Evolutionary conservation across 2,888 invertebrate genomes (phyloP).

Genomic region (Protodeltote pygarga): DNA sequence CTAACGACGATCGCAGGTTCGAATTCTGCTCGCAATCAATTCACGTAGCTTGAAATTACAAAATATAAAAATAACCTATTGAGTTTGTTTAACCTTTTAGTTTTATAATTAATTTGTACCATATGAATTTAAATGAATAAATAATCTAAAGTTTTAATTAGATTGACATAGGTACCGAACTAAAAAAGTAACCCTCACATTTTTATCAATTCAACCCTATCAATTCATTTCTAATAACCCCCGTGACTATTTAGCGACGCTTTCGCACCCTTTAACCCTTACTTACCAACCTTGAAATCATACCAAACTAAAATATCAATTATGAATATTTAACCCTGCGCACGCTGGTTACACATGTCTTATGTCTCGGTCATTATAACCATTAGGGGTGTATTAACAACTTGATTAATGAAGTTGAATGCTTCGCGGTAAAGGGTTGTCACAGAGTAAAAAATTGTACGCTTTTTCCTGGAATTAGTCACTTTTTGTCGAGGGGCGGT

Average conservation of each 20-base stretch:
- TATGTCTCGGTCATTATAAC: slow-evolving; percentile 44
- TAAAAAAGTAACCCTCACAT: background rate
- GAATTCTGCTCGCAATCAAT: no score
- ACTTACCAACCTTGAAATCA: slow-evolving; percentile 38
- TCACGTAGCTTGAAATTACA: no score
- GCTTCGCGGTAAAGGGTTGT: slow-evolving; percentile 40
- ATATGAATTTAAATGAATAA: no score
- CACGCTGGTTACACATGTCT: slow-evolving; percentile 26
- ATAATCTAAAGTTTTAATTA: no score
- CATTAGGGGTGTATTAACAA: slow-evolving; percentile 47
- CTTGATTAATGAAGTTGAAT: slow-evolving; percentile 49
- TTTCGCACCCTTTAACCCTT: slow-evolving; percentile 22
- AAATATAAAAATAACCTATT: no score
- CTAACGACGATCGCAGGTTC: no score
- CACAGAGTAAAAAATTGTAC: slow-evolving; percentile 38
- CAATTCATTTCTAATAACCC: slow-evolving; percentile 10
- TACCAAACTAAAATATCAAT: slow-evolving; percentile 46
- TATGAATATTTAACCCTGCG: slow-evolving; percentile 41
- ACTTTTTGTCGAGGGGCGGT: slow-evolving; percentile 26
- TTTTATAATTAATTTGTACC: no score
- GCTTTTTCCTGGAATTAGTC: slow-evolving; percentile 33
- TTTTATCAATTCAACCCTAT: background rate
- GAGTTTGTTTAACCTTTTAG: no score
- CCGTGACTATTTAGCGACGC: slow-evolving; percentile 12
- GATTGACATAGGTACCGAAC: no score